Percentiles rank a stretch among this genome's conserved stretches.
phyloP scores from a whole-genome alignment of 2,113 vertebrate species.

The Syngnathus scovelli region DNA sequence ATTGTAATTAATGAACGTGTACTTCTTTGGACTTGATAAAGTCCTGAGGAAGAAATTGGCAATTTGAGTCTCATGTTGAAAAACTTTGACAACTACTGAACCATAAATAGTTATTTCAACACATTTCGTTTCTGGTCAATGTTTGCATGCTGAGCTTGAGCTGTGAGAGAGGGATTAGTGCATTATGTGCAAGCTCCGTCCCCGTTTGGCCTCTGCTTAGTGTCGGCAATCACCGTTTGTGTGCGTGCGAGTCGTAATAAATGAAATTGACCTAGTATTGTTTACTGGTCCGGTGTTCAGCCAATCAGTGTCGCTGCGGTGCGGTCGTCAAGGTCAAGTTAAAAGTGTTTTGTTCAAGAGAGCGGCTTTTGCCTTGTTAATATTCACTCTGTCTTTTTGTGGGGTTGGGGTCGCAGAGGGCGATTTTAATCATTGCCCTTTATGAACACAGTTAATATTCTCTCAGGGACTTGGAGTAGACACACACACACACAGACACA shows the following conservation, averaged over 20 bases:
- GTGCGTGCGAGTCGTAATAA: constrained; percentile 35
- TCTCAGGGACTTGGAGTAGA: constrained; percentile 36
- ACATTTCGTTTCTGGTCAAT: not conserved
- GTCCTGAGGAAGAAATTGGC: not conserved
- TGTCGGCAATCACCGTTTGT: constrained; percentile 24
- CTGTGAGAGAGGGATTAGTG: not conserved
- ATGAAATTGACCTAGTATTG: constrained; percentile 54
- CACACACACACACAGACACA: constrained; percentile 1
- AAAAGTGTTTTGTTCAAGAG: constrained; percentile 46
- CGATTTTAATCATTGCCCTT: constrained; percentile 39
- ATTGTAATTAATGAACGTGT: no score
- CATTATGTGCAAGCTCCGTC: not conserved
- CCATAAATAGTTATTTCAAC: not conserved
- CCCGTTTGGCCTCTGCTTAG: not conserved
- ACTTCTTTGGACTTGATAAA: not conserved
- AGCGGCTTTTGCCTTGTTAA: constrained; percentile 34
- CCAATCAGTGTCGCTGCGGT: constrained; percentile 41
- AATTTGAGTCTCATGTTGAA: not conserved
- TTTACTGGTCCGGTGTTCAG: constrained; percentile 52
- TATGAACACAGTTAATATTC: constrained; percentile 59
- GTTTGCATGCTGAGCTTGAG: not conserved
- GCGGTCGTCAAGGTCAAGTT: constrained; percentile 54
- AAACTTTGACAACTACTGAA: not conserved
- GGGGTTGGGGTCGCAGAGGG: constrained; percentile 29
- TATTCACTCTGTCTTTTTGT: constrained; percentile 32